Base-by-base conservation (phyloP, 2,797 vertebrate genomes). In the Phylloscopus collybita region DNA sequence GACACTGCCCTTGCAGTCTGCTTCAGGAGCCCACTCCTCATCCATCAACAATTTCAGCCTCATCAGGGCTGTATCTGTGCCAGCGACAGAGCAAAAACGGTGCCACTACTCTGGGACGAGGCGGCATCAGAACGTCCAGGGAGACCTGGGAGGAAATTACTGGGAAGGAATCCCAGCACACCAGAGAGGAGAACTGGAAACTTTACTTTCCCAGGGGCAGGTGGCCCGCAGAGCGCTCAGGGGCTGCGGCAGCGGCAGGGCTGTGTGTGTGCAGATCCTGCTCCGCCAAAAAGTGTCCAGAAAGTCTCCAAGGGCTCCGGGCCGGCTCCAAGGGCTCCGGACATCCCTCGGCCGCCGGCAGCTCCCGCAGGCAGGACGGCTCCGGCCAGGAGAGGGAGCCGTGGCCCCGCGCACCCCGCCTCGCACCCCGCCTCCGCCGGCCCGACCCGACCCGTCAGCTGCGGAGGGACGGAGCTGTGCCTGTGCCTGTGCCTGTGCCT, bases 341-440 rank as follows among this genome's bases (percentile, higher is more conserved):
- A 20, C 23, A 5, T 2, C 32, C 4, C 29, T 2, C 12, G 45
- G 38, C 12, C 62, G 10, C 16, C 38, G 32, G 70, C 70, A 32
- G 76, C 69, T 11, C 11, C 60, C 38, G 53, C n/a, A 44, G n/a
- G 53, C 90, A 30, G 59, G 30, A 30, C 61, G 4, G 76, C 59
- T 80, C 65, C 23, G 73, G 75, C 90, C 96, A 90, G 89, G 80
- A 96, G 96, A 86, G 96, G 96, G 96, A 93, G 82, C 94, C 96
- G 73, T 87, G 82, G 47, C 79, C 22, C 73, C 78, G 30, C 61
- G 61, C 65, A 19, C 38, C 72, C 38, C 72, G 86, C 80, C 70
- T 21, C 25, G 34, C 22, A 36, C 18, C n/a, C 74, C 62, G 42
- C 57, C 86, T 38, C 44, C 79, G 47, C 47, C 42, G 6, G 73